Evolutionary conservation across 1,140 invertebrate genomes (phyloP), one percentile per base, ranked within the genome.

Genomic region (Triops cancriformis): DNA sequence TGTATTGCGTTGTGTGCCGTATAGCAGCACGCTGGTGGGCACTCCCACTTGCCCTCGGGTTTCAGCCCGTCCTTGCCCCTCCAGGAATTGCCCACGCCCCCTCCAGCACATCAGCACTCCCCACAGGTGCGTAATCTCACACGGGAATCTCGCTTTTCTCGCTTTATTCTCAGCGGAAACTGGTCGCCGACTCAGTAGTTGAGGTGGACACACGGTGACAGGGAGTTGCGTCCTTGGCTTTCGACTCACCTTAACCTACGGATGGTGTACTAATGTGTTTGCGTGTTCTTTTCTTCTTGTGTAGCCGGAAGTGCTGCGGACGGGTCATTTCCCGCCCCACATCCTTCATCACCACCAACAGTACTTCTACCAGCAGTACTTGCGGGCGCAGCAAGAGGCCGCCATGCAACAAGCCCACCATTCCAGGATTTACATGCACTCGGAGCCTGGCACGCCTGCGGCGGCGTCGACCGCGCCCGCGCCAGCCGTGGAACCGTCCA

Each of bases 61-160:
- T 64, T 64, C 51, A 64, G 51, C 51, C 51, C 51, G 14, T 64
- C 51, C 51, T 64, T 64, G 18, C 51, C 72, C 27, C n/a, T 78
- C 18, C 77, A 42, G 37, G 77, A 78, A 43, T 2, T 78, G 37
- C 77, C 72, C 5, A 78, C 77, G 23, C 77, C 77, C 42, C 77
- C 77, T n/a, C 77, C 77, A 5, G 77, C 77, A 14, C 77, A 78
- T 41, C 77, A 78, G 43, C 77, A 78, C 37, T 76, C 75, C 31
- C 75, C 75, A 0, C 51, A 64, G 51, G 51, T 64, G 51, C 51
- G 51, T 64, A 10, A 37, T 4, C 7, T 37, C 7, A 37, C 31
- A 37, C 31, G 31, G 7, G 31, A 7, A 37, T 4, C 7, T 37
- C 7, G 2, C 31, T 37, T 37, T 37, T 7, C 31, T 37, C 2